phyloP scores from a whole-genome alignment of 2,888 invertebrate genomes.

The Spodoptera exigua region DNA sequence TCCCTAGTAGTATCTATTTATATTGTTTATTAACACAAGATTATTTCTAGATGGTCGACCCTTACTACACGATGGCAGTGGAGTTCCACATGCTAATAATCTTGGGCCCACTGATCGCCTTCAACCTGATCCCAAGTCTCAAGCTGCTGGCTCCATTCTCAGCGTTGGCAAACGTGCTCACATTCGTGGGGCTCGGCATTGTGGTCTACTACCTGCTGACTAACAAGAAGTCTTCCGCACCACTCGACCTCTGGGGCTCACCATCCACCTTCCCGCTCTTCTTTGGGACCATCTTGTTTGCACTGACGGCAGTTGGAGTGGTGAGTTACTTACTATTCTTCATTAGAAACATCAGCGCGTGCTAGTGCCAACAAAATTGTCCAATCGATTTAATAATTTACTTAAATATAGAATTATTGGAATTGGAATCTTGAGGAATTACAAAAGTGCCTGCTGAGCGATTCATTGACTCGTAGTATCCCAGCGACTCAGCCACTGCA shows the following conservation, averaged over 20 bases:
- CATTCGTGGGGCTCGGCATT: slow-evolving; percentile 93
- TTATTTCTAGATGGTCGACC: slow-evolving; percentile 57
- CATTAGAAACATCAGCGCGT: no score
- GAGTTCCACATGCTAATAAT: slow-evolving; percentile 91
- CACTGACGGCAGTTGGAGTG: slow-evolving; percentile 95
- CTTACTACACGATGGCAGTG: slow-evolving; percentile 75
- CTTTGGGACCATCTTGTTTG: slow-evolving; percentile 97
- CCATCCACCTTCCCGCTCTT: slow-evolving; percentile 72
- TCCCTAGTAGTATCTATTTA: no score
- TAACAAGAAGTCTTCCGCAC: slow-evolving; percentile 77
- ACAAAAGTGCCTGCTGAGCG: no score
- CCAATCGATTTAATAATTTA: no score
- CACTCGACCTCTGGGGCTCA: slow-evolving; percentile 81
- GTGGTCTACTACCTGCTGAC: slow-evolving; percentile 91
- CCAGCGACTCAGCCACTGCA: no score
- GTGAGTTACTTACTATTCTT: slow-evolving; percentile 82
- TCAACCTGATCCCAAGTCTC: slow-evolving; percentile 93
- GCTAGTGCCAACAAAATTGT: no score
- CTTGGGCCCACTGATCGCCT: slow-evolving; percentile 91
- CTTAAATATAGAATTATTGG: no score
- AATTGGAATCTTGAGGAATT: no score
- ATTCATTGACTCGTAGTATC: no score
- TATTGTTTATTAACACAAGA: no score
- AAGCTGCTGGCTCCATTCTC: slow-evolving; percentile 95
- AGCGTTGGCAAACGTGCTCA: slow-evolving; percentile 94